Conservation (phyloP, 1,140 invertebrate genomes). For the Probaryconus sp. region DNA sequence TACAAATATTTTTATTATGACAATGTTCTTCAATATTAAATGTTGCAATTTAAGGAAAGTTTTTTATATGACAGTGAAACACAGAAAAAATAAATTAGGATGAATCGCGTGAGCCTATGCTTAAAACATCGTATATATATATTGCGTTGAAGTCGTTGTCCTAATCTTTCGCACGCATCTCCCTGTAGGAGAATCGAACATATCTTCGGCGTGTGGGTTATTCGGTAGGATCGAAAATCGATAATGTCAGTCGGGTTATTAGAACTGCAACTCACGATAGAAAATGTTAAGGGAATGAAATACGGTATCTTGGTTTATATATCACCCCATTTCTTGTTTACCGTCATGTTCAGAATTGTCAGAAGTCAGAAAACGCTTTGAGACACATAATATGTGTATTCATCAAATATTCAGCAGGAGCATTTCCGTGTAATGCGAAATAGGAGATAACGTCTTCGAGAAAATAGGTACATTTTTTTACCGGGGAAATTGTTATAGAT, state of each 20-base stretch:
- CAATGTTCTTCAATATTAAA: too few relatives aligned
- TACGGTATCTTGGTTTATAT: constrained; percentile 6
- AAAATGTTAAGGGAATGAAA: constrained; percentile 17
- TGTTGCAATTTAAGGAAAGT: too few relatives aligned
- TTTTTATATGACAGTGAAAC: too few relatives aligned
- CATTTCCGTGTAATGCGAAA: constrained; percentile 5
- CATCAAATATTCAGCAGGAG: constrained; percentile 8
- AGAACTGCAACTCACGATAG: background rate
- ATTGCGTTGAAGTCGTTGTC: background rate
- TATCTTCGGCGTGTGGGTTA: background rate
- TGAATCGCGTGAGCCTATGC: background rate
- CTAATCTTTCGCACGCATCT: constrained; percentile 15
- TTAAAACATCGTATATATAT: constrained; percentile 2
- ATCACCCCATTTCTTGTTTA: constrained; percentile 13
- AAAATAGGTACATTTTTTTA: background rate
- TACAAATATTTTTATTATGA: too few relatives aligned
- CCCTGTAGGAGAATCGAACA: background rate
- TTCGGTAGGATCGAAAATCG: constrained; percentile 9
- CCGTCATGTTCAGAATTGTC: constrained; percentile 11
- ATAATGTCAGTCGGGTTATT: constrained; percentile 18
- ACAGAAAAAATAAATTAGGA: background rate
- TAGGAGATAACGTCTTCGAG: background rate
- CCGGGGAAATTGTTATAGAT: too few relatives aligned
- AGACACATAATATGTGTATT: constrained; percentile 17
- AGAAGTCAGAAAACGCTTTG: constrained; percentile 10